Conservation (phyloP, 2,113 vertebrate genomes). For the Pao palembangensis region DNA sequence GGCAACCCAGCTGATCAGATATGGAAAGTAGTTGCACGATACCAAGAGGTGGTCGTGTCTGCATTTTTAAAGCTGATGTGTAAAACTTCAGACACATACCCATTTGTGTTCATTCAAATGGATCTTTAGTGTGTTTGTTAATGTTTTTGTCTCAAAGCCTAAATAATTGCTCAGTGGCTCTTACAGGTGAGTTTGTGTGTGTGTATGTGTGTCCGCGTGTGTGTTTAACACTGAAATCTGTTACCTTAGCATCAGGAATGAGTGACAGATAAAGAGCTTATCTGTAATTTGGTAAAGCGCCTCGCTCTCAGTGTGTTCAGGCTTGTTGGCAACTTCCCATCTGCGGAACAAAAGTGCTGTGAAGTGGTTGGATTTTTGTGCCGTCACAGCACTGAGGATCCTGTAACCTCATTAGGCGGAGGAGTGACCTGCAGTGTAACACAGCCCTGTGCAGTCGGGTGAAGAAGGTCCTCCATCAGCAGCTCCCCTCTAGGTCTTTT, state of each 20-base stretch:
- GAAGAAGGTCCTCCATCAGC: slow-evolving; percentile 51
- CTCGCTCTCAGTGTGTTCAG: slow-evolving; percentile 72
- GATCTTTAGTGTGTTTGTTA: slow-evolving; percentile 44
- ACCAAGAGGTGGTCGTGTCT: not conserved
- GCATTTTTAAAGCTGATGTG: slow-evolving; percentile 4
- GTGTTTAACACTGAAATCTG: slow-evolving; percentile 51
- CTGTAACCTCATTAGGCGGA: slow-evolving; percentile 64
- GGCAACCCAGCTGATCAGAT: slow-evolving; percentile 57
- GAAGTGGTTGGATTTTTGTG: slow-evolving; percentile 70
- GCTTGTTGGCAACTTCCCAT: slow-evolving; percentile 71
- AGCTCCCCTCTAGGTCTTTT: slow-evolving; percentile 36
- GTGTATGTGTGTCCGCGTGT: not conserved
- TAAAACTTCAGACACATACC: slow-evolving; percentile 32
- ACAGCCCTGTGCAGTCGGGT: slow-evolving; percentile 28
- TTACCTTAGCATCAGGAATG: slow-evolving; percentile 53
- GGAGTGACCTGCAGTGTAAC: slow-evolving; percentile 57
- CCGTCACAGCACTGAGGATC: slow-evolving; percentile 61
- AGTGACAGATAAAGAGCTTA: slow-evolving; percentile 76
- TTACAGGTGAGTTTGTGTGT: not conserved
- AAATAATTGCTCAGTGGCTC: slow-evolving; percentile 30
- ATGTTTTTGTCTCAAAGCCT: slow-evolving; percentile 48
- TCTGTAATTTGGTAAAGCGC: slow-evolving; percentile 76
- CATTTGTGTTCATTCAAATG: slow-evolving; percentile 37
- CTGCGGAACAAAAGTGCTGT: slow-evolving; percentile 64
- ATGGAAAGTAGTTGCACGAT: slow-evolving; percentile 36